phyloP scores from a whole-genome alignment of 2,113 vertebrate species.

The Anguilla rostrata region DNA sequence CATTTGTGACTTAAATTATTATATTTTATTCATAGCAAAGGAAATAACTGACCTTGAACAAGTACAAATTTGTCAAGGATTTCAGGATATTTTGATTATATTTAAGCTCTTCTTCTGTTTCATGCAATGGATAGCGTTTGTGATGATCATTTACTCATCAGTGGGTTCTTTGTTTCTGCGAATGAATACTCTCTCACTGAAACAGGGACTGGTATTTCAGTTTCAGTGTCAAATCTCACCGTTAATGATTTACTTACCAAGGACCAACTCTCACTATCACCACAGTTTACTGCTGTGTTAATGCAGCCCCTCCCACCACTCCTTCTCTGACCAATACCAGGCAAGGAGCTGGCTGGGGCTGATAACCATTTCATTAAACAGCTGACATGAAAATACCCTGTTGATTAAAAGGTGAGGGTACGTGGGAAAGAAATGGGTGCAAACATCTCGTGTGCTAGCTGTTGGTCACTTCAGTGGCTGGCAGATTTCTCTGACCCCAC shows the following conservation, averaged over 20 bases:
- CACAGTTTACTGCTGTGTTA: not conserved
- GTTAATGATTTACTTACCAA: constrained; percentile 21
- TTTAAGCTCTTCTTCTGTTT: too few relatives aligned
- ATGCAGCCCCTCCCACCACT: not conserved
- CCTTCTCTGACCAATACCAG: not conserved
- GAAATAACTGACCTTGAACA: not conserved
- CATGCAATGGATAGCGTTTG: too few relatives aligned
- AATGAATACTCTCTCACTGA: not conserved
- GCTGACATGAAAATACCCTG: not conserved
- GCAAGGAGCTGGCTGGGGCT: not conserved
- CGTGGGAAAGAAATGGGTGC: not conserved
- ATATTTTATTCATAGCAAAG: too few relatives aligned
- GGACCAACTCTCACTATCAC: not conserved
- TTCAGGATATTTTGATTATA: not conserved
- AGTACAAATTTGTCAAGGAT: not conserved
- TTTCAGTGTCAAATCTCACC: not conserved
- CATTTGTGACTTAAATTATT: too few relatives aligned
- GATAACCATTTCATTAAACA: not conserved
- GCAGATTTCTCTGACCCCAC: not conserved
- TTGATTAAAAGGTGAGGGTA: not conserved
- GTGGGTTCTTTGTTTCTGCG: not conserved
- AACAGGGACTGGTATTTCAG: not conserved
- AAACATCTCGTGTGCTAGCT: not conserved
- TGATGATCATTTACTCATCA: too few relatives aligned
- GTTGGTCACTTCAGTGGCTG: not conserved